A percentile compares a stretch with the other conserved stretches of the same genome.
These are phyloP conservation scores for Aphidius gifuensis DNA, from an alignment of 1,140 invertebrate genomes.

Conservation along the genomic window DNA sequence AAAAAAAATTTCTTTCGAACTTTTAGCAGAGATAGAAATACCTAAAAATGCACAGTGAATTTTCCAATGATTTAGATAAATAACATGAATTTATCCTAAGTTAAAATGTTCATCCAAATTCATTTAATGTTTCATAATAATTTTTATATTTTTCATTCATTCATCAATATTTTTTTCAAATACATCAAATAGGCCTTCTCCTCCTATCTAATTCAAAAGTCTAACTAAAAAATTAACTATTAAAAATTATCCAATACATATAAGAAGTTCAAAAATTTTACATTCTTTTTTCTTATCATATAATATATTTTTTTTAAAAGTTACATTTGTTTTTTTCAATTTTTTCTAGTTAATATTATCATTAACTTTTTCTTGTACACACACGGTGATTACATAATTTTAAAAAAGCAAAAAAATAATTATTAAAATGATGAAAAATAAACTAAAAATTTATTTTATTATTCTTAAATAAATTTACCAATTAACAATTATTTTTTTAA, in stretches of 20 bases:
- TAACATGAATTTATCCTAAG: too few relatives aligned
- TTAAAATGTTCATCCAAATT: too few relatives aligned
- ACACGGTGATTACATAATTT: neutral
- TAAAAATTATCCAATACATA: slow-evolving; percentile 8
- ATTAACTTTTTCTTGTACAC: neutral
- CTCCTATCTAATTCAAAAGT: slow-evolving; percentile 42
- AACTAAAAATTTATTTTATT: neutral
- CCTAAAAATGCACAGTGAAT: too few relatives aligned
- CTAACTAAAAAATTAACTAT: slow-evolving; percentile 42
- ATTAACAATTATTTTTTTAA: too few relatives aligned
- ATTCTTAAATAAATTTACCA: too few relatives aligned
- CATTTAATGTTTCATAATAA: too few relatives aligned
- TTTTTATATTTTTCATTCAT: slow-evolving; percentile 1
- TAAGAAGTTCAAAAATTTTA: neutral
- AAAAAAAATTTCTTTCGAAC: too few relatives aligned
- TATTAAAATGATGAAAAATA: neutral
- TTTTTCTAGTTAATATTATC: too few relatives aligned
- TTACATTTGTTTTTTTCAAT: neutral
- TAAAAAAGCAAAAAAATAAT: too few relatives aligned
- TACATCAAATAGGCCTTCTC: slow-evolving; percentile 40
- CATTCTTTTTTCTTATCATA: slow-evolving; percentile 16
- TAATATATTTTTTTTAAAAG: neutral
- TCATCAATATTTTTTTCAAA: slow-evolving; percentile 1
- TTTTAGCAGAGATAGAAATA: too few relatives aligned
- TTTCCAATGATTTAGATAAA: too few relatives aligned